Percentiles rank a stretch among this genome's conserved stretches.
Conservation (phyloP, 1,140 invertebrate species). For the Aphis craccivora region DNA sequence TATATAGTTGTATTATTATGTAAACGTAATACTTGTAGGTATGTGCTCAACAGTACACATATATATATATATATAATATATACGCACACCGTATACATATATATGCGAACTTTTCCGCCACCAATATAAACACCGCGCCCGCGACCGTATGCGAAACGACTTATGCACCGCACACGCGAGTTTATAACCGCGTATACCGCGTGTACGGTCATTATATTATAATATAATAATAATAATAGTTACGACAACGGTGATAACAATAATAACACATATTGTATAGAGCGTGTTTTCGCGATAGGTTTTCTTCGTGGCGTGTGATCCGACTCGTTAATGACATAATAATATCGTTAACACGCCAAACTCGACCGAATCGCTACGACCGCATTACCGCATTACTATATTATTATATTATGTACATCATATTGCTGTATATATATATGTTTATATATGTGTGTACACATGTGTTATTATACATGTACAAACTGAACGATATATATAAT, state of each 20-base stretch:
- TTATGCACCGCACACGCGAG: not conserved
- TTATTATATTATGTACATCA: not conserved
- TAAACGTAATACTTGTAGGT: not conserved
- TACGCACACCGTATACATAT: not conserved
- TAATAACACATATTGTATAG: not conserved
- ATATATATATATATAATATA: not conserved
- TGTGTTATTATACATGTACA: not conserved
- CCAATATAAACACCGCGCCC: not conserved
- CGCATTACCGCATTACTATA: not conserved
- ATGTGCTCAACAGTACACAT: not conserved
- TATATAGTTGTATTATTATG: not conserved
- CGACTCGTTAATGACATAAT: conserved; percentile 24
- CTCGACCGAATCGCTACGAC: not conserved
- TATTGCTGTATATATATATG: too few species aligned
- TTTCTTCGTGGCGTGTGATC: conserved; percentile 12
- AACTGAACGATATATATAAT: not conserved
- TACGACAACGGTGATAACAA: not conserved
- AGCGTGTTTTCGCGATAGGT: not conserved
- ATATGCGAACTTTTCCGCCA: not conserved
- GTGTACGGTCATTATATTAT: not conserved
- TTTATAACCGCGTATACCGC: not conserved
- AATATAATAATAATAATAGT: not conserved
- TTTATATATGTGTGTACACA: too few species aligned
- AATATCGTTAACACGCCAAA: not conserved
- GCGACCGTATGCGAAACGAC: not conserved